Base-by-base conservation (phyloP, 2,888 invertebrate species). In the Malachius bipustulatus region DNA sequence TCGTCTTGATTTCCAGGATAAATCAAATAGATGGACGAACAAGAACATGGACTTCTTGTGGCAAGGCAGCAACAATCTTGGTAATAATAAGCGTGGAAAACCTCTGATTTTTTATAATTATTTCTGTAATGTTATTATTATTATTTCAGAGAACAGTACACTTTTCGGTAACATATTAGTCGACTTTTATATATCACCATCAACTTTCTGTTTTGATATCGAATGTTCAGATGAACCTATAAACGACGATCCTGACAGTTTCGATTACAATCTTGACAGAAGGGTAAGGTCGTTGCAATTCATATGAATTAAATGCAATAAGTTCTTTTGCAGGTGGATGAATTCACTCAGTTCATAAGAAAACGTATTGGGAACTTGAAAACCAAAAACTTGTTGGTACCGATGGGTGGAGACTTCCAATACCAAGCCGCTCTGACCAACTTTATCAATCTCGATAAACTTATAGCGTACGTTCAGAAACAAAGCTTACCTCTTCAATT, bases 1-100 rank as follows among this genome's bases (percentile, higher is more conserved):
- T 1, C 70, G 90, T 6, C 66, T 88, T 11, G 89, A 90, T 59
- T 87, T 78, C 57, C 73, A 80, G 51, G 89, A 91, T 54, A 85
- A 82, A 54, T 36, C 34, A 0, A 47, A 61, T 0, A 64, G 89
- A 28, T 51, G 75, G 3, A 37, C 45, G 1, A 59, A 64, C 0
- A 70, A 70, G 46, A 70, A 65, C 0, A 73, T 82, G 62, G 90
- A 91, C 60, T 76, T 83, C 66, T 57, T 90, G 12, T 90, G 90
- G 89, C 63, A 69, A 46, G 80, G 70, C 1, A 78, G 77, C 42
- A 69, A 73, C 6, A 73, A 68, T 55, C 64, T 76, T 31, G 81
- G 81, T 79, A 52, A n/a, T n/a, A n/a, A n/a, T n/a, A 54, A 19
- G 24, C n/a, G n/a, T n/a, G 6, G 6, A 19, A 8, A 6, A 37